Evolutionary conservation across 2,797 vertebrate genomes (phyloP), one percentile per base, ranked within the genome.

Genomic region (Girardinus metallicus): DNA sequence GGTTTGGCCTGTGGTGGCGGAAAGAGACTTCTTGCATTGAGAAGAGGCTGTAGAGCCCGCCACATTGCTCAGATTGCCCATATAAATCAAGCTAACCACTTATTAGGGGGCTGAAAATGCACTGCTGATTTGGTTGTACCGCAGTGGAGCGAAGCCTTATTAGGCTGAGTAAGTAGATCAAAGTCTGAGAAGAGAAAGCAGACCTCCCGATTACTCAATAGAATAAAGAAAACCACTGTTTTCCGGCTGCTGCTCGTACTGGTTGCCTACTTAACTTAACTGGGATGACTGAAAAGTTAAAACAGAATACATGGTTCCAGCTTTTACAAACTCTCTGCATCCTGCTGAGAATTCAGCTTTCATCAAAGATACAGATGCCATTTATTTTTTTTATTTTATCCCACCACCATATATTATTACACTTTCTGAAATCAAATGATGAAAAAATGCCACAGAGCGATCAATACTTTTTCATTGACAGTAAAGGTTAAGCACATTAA

Each of bases 401-500:
- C 88, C 92, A 90, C 90, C 94, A 94, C 93, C 95, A 96, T 96
- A 96, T 96, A 96, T 96, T 96, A 96, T 96, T 96, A 95, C 93
- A 91, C 93, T 95, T 96, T 96, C 95, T 94, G 91, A 96, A 96
- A 96, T 96, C 94, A 95, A 96, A 96, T 96, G 95, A 96, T 94
- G 95, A 96, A 95, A 96, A 96, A 96, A 96, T 95, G 92, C 92
- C 95, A 96, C 87, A 0, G 91, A 92, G 89, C 94, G 93, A 96
- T 96, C 96, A 93, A 96, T 96, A 96, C 95, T 96, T 96, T 96
- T 96, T 96, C 96, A 96, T 96, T 96, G 96, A 96, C 96, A 96
- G 96, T 96, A 96, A 96, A 96, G 96, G 96, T 96, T 96, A 96
- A 96, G 95, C 95, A 96, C 95, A 96, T 96, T 96, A 96, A 96